Conservation (phyloP, 1,140 invertebrate genomes). For the Drosophila bipectinata region DNA sequence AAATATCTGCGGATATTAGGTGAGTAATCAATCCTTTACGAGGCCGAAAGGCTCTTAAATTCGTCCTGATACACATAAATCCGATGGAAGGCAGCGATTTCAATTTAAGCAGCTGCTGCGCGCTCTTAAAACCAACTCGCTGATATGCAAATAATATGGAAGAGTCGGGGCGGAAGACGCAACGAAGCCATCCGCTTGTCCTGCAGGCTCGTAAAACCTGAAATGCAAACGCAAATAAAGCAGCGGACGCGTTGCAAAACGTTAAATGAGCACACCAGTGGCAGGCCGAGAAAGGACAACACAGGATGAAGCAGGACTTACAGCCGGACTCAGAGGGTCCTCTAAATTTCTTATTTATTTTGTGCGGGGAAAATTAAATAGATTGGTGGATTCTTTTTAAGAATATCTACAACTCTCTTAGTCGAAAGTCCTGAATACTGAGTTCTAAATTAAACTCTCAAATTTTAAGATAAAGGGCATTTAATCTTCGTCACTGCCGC, state of each 20-base stretch:
- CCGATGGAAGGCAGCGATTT: constrained; percentile 42
- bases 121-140: constrained; percentile 48
- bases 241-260: constrained; percentile 56
- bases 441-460: neutral
- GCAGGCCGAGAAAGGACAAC: constrained; percentile 36
- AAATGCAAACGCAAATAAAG: constrained; percentile 68
- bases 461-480: constrained; percentile 32
- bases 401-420: neutral
- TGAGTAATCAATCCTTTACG: constrained; percentile 75
- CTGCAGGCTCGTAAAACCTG: constrained; percentile 61
- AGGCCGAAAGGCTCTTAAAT: constrained; percentile 30
- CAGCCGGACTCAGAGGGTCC: neutral
- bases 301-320: constrained; percentile 24
- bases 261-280: constrained; percentile 60
- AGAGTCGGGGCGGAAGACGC: constrained; percentile 5
- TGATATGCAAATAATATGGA: constrained; percentile 71
- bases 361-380: neutral
- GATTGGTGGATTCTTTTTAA: neutral
- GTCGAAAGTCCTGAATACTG: neutral
- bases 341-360: neutral
- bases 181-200: constrained; percentile 47
- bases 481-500: constrained; percentile 13
- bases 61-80: constrained; percentile 40
- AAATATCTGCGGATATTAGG: constrained; percentile 87
- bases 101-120: constrained; percentile 55